Evolutionary conservation across 2,888 invertebrate species (phyloP).

Genomic region (Coelopa pilipes): DNA sequence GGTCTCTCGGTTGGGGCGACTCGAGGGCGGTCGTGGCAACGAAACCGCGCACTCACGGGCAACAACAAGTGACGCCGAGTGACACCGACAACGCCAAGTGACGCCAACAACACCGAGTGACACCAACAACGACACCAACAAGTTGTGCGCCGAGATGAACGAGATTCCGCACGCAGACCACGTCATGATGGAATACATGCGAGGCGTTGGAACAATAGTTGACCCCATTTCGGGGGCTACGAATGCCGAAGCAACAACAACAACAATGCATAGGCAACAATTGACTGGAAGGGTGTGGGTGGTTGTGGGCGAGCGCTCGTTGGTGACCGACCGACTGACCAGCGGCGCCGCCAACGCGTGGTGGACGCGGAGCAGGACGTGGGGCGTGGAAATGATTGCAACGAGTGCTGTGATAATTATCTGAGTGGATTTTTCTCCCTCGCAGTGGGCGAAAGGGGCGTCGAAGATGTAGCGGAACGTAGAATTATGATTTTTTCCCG

Average conservation of each 20-base stretch:
- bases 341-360: too few relatives aligned
- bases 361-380: too few relatives aligned
- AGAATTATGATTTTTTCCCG: too few relatives aligned
- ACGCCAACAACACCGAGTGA: too few relatives aligned
- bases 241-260: conserved; percentile 3
- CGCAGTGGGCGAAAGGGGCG: too few relatives aligned
- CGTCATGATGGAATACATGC: not conserved
- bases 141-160: conserved; percentile 13
- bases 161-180: conserved; percentile 26
- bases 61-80: too few relatives aligned
- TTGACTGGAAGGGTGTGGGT: not conserved
- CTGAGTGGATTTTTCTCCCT: too few relatives aligned
- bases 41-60: not conserved
- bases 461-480: too few relatives aligned
- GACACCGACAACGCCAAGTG: too few relatives aligned
- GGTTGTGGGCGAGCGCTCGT: not conserved
- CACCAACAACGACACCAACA: not conserved
- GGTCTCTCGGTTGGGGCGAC: not conserved
- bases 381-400: too few relatives aligned
- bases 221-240: conserved; percentile 17
- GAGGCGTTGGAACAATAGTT: conserved; percentile 14
- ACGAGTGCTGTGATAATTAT: too few relatives aligned
- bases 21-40: conserved; percentile 10
- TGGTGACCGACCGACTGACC: too few relatives aligned
- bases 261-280: not conserved